Percentiles rank a stretch among this genome's conserved stretches.
phyloP scores from a whole-genome alignment of 92 coral and sea anemone genomes.

The Isaurus tuberculatus region DNA sequence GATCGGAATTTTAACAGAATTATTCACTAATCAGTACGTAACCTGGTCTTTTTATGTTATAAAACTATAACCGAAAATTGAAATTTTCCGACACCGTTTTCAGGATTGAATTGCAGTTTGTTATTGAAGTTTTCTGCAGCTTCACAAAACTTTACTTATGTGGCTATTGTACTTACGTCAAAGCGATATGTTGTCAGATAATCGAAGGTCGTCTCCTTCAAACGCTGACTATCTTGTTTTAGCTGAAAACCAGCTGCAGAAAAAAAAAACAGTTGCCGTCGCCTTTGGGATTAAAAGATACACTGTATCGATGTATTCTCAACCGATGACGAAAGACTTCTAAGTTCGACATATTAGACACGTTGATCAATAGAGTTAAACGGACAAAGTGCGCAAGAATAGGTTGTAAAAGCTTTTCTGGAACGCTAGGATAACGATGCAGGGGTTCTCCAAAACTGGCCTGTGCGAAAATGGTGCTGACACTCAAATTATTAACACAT shows the following conservation, averaged over 20 bases:
- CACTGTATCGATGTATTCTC: background rate
- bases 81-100: background rate
- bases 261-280: constrained; percentile 34
- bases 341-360: background rate
- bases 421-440: background rate
- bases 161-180: constrained; percentile 13
- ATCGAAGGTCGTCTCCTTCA: constrained; percentile 9
- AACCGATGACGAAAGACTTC: background rate
- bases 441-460: background rate
- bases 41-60: background rate
- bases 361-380: background rate
- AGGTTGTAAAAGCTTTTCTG: background rate
- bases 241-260: constrained; percentile 38
- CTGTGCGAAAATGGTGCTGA: constrained; percentile 2
- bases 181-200: constrained; percentile 22
- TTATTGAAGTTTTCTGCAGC: background rate
- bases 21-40: too few species aligned
- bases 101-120: too few species aligned
- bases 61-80: background rate
- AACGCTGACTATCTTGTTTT: background rate
- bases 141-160: background rate
- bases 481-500: constrained; percentile 1
- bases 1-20: too few species aligned
- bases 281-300: constrained; percentile 26
- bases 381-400: background rate